Evolutionary conservation across 2,797 vertebrate genomes (phyloP), one percentile per base, ranked within the genome.

Genomic region (Semotilus atromaculatus): DNA sequence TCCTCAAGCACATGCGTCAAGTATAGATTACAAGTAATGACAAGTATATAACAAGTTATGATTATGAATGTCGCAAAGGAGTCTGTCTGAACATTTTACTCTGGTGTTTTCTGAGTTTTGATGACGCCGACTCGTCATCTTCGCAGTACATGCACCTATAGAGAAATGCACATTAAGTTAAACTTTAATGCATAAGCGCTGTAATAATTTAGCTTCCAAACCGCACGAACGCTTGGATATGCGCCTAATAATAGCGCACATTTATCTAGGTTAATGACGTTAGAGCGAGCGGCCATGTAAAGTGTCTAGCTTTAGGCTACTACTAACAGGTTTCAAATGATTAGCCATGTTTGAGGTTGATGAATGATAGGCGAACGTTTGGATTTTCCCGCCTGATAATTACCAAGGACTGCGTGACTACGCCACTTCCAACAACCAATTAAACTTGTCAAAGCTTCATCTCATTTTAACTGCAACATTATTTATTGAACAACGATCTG

Each of bases 401-500:
- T n/a, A 26, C 23, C 2, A 60, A 13, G 23, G 55, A 26, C n/a
- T 26, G 23, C 10, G 4, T 60, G 55, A 60, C 55, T 60, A 26
- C 10, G n/a, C 55, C 58, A 14, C n/a, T 62, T 62, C 58, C 13
- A 14, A 26, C 13, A 62, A 29, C 4, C 55, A 26, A 26, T 60
- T 26, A 26, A 60, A 60, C 4, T 10, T 1, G 53, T 58, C 53
- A 55, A 55, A n/a, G 19, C 3, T 23, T 73, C 71, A 21, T 48
- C 2, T 18, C 18, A 3, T 34, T 29, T 73, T 31, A 73, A 84
- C 67, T 60, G 51, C 13, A 62, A 68, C 6, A 74, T 82, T 72
- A 85, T 58, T 53, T 53, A 45, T 81, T 26, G 18, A 81, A 60
- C 36, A 79, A 81, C 19, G 66, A 70, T 64, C 64, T 62, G 66